Conservation (phyloP, 2,113 vertebrate species). For the Azemiops feae region DNA sequence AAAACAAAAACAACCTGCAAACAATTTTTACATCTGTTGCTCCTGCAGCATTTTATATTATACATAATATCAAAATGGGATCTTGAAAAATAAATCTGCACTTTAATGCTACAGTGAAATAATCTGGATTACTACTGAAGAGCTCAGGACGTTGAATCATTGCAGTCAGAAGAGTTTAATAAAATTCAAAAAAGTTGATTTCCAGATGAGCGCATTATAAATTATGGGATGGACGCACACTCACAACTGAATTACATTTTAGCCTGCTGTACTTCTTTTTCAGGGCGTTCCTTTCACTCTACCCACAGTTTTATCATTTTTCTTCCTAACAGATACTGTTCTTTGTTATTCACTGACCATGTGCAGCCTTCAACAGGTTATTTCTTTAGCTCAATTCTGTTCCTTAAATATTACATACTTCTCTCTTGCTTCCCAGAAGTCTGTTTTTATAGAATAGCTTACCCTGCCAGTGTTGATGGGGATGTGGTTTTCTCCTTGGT, state of each 20-base stretch:
- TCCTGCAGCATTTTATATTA: constrained; percentile 12
- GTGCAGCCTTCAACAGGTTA: not conserved
- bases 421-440: not conserved
- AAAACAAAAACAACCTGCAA: constrained; percentile 2
- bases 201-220: not conserved
- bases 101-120: not conserved
- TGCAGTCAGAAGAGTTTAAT: not conserved
- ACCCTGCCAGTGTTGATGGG: not conserved
- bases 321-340: not conserved
- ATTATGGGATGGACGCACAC: not conserved
- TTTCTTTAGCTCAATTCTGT: not conserved
- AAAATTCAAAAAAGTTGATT: not conserved
- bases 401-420: not conserved
- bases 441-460: not conserved
- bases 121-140: not conserved
- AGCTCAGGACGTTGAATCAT: not conserved
- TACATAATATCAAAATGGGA: constrained; percentile 21
- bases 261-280: not conserved
- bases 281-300: not conserved
- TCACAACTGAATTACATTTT: not conserved
- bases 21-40: constrained; percentile 23
- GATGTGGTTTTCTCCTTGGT: not conserved
- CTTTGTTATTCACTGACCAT: not conserved
- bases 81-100: not conserved
- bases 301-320: not conserved